Percentiles rank a stretch among this genome's conserved stretches.
These are phyloP conservation scores for Halictus ligatus DNA, from an alignment of 2,888 invertebrate species.

Conservation along the genomic window DNA sequence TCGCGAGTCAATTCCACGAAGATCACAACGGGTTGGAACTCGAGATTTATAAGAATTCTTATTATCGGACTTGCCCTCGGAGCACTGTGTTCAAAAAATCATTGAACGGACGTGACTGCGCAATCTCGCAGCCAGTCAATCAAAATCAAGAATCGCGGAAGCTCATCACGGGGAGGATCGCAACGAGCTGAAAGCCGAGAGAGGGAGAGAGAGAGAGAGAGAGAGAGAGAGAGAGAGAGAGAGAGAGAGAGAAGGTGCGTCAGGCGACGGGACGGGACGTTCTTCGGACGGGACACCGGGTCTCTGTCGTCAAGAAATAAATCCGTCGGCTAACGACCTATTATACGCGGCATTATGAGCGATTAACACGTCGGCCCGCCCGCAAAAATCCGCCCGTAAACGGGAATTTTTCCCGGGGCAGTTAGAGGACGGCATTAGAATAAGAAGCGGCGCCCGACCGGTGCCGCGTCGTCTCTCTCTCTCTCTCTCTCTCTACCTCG, in stretches of 20 bases:
- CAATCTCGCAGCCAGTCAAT: neutral
- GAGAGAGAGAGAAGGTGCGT: neutral
- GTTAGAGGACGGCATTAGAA: constrained; percentile 44
- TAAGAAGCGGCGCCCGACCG: constrained; percentile 36
- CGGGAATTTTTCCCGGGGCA: constrained; percentile 48
- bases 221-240: neutral
- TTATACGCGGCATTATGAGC: constrained; percentile 56
- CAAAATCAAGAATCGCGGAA: neutral
- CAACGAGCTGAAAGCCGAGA: neutral
- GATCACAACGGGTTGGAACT: too few species aligned
- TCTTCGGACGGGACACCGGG: neutral
- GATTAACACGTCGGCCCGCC: constrained; percentile 64
- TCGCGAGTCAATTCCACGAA: neutral
- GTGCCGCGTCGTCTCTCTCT: too few species aligned
- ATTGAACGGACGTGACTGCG: neutral
- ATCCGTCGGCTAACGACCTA: constrained; percentile 62
- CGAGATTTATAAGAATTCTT: neutral
- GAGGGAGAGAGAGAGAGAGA: too few species aligned
- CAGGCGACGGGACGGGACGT: constrained; percentile 20
- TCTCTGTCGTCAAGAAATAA: constrained; percentile 42
- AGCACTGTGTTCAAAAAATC: neutral
- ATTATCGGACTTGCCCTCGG: neutral
- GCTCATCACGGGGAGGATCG: neutral
- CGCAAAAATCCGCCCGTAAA: constrained; percentile 65
- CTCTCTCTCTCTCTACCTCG: too few species aligned